These are phyloP conservation scores for Mesocricetus auratus DNA, from an alignment of 2,113 vertebrate species.

Conservation along the genomic window DNA sequence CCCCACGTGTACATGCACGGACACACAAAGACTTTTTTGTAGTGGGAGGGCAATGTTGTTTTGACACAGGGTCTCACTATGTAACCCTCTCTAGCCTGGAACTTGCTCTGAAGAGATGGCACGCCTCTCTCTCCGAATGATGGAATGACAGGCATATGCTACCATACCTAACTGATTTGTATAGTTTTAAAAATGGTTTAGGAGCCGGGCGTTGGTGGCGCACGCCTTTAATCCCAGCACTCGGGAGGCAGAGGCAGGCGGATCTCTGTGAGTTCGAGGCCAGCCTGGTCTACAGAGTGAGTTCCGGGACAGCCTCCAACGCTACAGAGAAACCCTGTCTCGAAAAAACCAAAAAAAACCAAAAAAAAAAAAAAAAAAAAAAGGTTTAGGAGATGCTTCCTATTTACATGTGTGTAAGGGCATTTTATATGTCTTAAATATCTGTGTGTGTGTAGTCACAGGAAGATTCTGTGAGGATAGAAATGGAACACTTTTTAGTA, in stretches of 20 bases:
- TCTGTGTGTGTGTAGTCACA: neutral
- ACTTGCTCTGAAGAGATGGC: too few species aligned
- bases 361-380: too few species aligned
- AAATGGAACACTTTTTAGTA: neutral
- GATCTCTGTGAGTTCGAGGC: too few species aligned
- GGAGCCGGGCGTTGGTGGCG: too few species aligned
- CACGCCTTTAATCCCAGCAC: too few species aligned
- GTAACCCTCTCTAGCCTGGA: neutral
- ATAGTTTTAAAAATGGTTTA: neutral
- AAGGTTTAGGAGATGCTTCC: neutral
- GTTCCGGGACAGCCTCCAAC: too few species aligned
- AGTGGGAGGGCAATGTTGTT: neutral
- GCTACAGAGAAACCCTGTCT: too few species aligned
- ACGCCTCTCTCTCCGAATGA: neutral
- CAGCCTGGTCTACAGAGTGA: too few species aligned
- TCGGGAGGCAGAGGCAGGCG: too few species aligned
- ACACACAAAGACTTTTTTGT: neutral
- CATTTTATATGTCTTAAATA: neutral
- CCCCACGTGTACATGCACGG: neutral
- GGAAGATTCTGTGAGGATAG: neutral
- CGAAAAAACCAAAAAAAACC: too few species aligned
- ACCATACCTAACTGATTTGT: neutral
- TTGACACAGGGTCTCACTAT: neutral
- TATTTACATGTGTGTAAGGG: neutral
- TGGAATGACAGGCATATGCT: neutral